These are phyloP conservation scores for Ellobius talpinus DNA, from an alignment of 2,113 vertebrate species.

Conservation along the genomic window DNA sequence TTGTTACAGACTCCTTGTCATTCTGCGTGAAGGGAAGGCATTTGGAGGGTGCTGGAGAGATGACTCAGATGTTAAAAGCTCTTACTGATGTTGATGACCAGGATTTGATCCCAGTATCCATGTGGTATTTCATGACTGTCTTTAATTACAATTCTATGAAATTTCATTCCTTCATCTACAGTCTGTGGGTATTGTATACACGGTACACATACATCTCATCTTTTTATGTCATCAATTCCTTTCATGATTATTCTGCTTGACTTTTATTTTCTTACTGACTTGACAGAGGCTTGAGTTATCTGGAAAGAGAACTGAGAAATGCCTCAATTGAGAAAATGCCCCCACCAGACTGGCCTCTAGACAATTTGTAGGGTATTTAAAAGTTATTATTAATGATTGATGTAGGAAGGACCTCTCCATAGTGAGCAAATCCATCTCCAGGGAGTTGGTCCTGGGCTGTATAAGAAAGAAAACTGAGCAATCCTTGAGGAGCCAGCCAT, in stretches of 20 bases:
- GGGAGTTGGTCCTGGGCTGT: no score
- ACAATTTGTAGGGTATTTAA: background rate
- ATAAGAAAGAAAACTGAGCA: background rate
- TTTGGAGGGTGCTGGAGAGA: background rate
- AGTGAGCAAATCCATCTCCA: no score
- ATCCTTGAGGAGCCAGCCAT: background rate
- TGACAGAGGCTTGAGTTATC: background rate
- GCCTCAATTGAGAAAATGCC: background rate
- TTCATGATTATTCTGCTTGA: background rate
- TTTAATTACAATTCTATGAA: background rate
- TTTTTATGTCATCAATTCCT: background rate
- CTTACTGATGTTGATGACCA: background rate
- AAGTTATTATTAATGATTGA: background rate
- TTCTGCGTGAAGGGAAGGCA: background rate
- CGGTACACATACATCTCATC: background rate
- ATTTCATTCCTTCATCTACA: no score
- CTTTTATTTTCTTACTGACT: background rate
- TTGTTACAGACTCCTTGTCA: accelerated
- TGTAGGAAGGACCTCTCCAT: background rate
- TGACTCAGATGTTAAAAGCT: background rate
- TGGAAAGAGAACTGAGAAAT: background rate
- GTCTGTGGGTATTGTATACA: background rate
- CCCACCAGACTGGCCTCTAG: background rate
- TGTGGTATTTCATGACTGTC: background rate
- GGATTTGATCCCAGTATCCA: background rate